Conservation (phyloP, 1,140 invertebrate species). For the Pseudomyrmex gracilis region DNA sequence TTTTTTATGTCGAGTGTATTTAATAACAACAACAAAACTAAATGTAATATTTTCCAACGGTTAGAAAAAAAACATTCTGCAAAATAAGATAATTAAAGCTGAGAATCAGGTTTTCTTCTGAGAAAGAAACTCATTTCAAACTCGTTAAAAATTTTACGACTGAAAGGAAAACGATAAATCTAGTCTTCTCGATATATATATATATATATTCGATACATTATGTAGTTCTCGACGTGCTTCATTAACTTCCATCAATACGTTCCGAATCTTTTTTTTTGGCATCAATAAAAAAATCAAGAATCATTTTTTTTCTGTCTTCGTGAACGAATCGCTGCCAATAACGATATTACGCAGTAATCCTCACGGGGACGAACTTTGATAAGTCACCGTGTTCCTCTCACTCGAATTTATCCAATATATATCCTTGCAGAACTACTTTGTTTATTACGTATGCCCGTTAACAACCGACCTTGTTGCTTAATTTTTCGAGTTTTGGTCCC, state of each 20-base stretch:
- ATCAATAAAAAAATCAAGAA: slow-evolving; percentile 1
- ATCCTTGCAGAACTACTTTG: not conserved
- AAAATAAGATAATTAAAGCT: no score
- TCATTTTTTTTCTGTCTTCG: not conserved
- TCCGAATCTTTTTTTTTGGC: not conserved
- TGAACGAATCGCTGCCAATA: slow-evolving; percentile 5
- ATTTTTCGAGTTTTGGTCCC: not conserved
- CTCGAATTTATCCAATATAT: not conserved
- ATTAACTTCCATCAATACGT: slow-evolving; percentile 2
- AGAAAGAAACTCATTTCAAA: not conserved
- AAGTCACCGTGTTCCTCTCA: not conserved
- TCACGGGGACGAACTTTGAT: not conserved
- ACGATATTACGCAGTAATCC: no score
- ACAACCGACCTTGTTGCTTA: not conserved
- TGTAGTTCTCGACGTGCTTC: slow-evolving; percentile 9
- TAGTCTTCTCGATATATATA: not conserved
- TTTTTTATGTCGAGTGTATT: not conserved
- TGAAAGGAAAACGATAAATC: slow-evolving; percentile 22
- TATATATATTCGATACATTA: slow-evolving; percentile 1
- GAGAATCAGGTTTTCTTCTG: not conserved
- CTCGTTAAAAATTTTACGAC: not conserved
- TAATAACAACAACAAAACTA: not conserved
- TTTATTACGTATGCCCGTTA: slow-evolving; percentile 1
- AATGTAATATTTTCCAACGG: not conserved
- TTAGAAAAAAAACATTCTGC: no score